phyloP scores from a whole-genome alignment of 1,140 invertebrate genomes.

The Lasioglossum albipes region DNA sequence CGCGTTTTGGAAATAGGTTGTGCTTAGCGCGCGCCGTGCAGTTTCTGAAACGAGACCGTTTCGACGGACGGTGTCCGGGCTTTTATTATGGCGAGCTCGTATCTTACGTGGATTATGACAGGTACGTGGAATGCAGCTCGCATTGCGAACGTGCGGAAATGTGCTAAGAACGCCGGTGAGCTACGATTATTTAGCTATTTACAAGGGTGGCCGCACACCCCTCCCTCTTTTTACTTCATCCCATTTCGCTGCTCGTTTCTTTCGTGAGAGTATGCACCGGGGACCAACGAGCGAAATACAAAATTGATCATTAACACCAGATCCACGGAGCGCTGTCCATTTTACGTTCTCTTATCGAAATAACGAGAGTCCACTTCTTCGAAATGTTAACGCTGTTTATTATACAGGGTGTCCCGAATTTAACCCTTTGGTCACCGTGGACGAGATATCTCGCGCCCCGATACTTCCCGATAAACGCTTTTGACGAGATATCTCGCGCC shows the following conservation, averaged over 20 bases:
- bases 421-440: too few relatives aligned
- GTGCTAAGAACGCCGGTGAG: slow-evolving; percentile 9
- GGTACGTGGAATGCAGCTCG: slow-evolving; percentile 43
- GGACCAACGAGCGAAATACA: too few relatives aligned
- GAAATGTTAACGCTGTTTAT: too few relatives aligned
- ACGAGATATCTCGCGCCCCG: too few relatives aligned
- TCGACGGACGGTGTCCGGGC: slow-evolving; percentile 26
- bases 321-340: too few relatives aligned
- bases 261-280: too few relatives aligned
- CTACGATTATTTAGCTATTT: background rate
- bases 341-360: too few relatives aligned
- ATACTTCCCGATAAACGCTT: too few relatives aligned
- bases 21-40: slow-evolving; percentile 30
- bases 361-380: too few relatives aligned
- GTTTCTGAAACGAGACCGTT: slow-evolving; percentile 49
- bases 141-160: slow-evolving; percentile 14
- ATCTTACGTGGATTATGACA: slow-evolving; percentile 48
- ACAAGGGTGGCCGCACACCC: background rate
- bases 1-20: slow-evolving; percentile 45
- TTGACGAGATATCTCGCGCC: too few relatives aligned
- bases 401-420: too few relatives aligned
- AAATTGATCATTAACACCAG: too few relatives aligned
- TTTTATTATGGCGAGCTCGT: slow-evolving; percentile 49
- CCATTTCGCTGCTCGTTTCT: background rate
- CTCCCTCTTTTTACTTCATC: background rate